phyloP scores from a whole-genome alignment of 2,113 vertebrate genomes.

The Coptodon bakossiorum region DNA sequence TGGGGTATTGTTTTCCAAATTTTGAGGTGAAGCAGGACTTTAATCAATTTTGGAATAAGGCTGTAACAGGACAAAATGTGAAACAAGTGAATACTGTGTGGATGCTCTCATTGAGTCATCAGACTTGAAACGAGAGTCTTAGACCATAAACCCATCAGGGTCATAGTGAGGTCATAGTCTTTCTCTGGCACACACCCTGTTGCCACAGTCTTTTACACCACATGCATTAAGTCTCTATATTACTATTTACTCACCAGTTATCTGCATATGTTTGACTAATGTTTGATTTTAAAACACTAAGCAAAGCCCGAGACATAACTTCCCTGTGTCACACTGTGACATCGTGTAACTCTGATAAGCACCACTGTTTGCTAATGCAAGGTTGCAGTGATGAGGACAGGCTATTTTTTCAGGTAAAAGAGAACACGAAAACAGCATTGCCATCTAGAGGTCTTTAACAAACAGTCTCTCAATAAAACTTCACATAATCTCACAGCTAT shows the following conservation, averaged over 20 bases:
- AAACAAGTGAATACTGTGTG: not conserved
- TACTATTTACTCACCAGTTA: not conserved
- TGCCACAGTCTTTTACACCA: not conserved
- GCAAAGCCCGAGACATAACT: not conserved
- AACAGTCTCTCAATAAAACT: not conserved
- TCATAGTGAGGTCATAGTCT: not conserved
- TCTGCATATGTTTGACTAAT: not conserved
- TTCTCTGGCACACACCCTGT: not conserved
- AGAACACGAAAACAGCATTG: not conserved
- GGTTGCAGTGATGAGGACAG: not conserved
- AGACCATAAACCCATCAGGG: not conserved
- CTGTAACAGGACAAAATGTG: not conserved
- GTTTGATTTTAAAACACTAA: not conserved
- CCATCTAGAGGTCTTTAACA: conserved; percentile 36
- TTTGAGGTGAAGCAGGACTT: not conserved
- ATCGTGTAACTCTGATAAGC: not conserved
- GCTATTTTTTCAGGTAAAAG: not conserved
- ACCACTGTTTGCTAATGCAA: not conserved
- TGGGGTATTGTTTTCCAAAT: not conserved
- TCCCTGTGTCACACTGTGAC: not conserved
- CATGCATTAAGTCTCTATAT: not conserved
- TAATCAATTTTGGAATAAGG: not conserved
- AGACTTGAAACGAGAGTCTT: not conserved
- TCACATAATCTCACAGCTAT: not conserved
- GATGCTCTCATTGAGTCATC: not conserved